Percentiles rank a stretch among this genome's conserved stretches.
Conservation (phyloP, 2,113 vertebrate genomes). For the Nycticebus coucang region DNA sequence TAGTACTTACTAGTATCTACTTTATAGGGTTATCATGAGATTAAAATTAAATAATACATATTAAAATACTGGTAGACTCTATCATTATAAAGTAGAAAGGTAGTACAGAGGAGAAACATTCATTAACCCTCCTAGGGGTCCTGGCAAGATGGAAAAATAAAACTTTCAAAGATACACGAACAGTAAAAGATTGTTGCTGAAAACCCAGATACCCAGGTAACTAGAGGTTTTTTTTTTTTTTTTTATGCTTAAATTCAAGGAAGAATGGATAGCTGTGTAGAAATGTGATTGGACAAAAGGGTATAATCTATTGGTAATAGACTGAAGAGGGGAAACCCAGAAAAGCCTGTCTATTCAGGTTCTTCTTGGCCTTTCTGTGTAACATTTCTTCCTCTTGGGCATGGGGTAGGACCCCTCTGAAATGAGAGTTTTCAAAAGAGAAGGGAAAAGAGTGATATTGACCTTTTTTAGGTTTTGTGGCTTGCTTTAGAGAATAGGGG, state of each 20-base stretch:
- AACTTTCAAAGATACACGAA: not conserved
- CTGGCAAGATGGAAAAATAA: not conserved
- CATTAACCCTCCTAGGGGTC: not conserved
- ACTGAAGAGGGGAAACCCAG: not conserved
- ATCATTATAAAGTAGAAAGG: not conserved
- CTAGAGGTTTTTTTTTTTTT: not conserved
- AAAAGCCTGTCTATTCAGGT: not conserved
- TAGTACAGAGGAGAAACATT: not conserved
- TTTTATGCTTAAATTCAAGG: not conserved
- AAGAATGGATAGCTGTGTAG: not conserved
- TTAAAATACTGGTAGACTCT: not conserved
- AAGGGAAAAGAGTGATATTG: not conserved
- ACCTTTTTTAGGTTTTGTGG: not conserved
- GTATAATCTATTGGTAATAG: no score
- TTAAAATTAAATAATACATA: not conserved
- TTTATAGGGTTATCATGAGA: not conserved
- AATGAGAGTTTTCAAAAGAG: not conserved
- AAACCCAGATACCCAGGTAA: not conserved
- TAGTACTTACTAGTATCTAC: not conserved
- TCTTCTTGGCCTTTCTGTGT: not conserved
- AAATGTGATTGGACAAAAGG: not conserved
- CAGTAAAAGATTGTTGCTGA: not conserved
- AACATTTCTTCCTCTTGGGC: not conserved
- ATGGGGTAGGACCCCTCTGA: not conserved
- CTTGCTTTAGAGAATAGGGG: not conserved